These are phyloP conservation scores for Ifrita kowaldi DNA, from an alignment of 2,113 vertebrate species.

Conservation along the genomic window DNA sequence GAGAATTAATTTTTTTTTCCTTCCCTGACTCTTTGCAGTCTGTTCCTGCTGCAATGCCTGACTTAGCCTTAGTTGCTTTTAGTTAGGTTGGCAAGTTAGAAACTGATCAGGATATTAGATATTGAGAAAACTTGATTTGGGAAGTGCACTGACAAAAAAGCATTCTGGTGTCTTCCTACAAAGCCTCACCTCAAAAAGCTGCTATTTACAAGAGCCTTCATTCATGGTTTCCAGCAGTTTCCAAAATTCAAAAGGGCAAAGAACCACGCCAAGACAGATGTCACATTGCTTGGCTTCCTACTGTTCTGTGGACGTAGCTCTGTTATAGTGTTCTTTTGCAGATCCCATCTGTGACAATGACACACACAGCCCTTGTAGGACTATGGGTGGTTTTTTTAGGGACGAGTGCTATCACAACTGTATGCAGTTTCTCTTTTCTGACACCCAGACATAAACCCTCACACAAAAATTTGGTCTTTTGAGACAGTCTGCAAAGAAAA, in stretches of 20 bases:
- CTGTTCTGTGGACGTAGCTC: neutral
- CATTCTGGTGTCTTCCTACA: neutral
- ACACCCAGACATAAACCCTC: neutral
- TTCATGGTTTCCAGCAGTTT: neutral
- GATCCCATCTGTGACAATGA: neutral
- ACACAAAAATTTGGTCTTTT: neutral
- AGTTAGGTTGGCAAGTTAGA: neutral
- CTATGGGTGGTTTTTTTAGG: neutral
- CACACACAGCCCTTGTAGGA: rapidly evolving
- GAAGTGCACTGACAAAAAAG: neutral
- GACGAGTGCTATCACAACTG: neutral
- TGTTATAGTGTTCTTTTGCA: neutral
- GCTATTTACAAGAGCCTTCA: neutral
- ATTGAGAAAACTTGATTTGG: neutral
- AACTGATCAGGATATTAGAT: neutral
- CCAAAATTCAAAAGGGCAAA: neutral
- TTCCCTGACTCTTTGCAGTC: neutral
- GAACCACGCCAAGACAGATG: neutral
- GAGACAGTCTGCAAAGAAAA: neutral
- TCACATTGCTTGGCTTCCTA: neutral
- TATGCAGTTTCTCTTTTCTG: neutral
- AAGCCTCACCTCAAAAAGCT: neutral
- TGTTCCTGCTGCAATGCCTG: neutral
- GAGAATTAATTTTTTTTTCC: neutral
- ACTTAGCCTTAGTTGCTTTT: neutral